Base-by-base conservation (phyloP, 2,888 invertebrate genomes). In the Protophormia terraenovae region DNA sequence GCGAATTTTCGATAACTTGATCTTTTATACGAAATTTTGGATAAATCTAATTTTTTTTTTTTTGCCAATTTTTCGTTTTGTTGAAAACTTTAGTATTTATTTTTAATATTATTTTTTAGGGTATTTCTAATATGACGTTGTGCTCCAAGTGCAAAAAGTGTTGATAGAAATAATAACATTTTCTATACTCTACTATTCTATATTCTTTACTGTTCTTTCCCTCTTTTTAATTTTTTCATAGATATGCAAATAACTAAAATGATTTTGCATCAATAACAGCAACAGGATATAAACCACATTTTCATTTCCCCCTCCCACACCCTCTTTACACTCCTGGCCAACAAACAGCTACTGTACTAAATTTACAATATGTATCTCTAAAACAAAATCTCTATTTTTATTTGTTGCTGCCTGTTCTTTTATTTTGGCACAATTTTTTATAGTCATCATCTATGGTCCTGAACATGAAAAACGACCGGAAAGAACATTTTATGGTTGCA, bases 391-490 rank as follows among this genome's bases (percentile, higher is more conserved):
- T 73, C 50, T 69, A 24, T 29, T 22, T n/a, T 66, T 78, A 55
- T 55, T 58, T 24, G n/a, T 58, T 77, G 16, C 29, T 64, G 55
- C 3, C n/a, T 64, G 45, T 45, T 41, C 16, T 35, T 60, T 5
- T 50, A 55, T 24, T 41, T 76, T 81, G 81, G 71, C 66, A 71
- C 64, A 71, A 66, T 80, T 77, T 84, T 81, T 85, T 82, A 78
- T 78, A 81, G 71, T 89, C 89, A 89, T 88, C 87, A n/a, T n/a
- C n/a, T n/a, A n/a, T n/a, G n/a, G 89, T 89, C 77, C 72, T 72
- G 80, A 64, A 90, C 89, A 91, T 91, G 91, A 91, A 90, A 90
- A 91, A 91, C 91, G 91, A 91, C 89, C 90, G 90, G 91, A 91
- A 91, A 90, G 90, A 88, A 89, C 87, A 89, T 91, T 91, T 90